phyloP scores from a whole-genome alignment of 1,140 invertebrate genomes.

The Drosophila nebulosa region DNA sequence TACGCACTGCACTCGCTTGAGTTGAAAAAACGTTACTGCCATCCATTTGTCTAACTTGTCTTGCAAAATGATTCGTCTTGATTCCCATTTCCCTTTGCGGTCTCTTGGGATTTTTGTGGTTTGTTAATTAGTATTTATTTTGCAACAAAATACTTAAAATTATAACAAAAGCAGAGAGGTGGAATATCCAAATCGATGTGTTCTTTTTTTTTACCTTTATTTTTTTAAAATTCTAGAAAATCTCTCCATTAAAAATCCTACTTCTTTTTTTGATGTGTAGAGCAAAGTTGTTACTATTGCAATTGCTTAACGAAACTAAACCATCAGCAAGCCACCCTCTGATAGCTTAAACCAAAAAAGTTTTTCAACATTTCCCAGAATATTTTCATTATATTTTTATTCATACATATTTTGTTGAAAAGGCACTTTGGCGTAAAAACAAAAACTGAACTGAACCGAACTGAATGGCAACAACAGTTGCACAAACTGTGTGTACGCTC shows the following conservation, averaged over 20 bases:
- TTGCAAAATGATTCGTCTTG: constrained; percentile 12
- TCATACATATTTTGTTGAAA: constrained; percentile 28
- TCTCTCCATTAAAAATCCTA: too few relatives aligned
- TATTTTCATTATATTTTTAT: constrained; percentile 34
- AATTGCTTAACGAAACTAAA: not conserved
- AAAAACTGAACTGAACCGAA: constrained; percentile 45
- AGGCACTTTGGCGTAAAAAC: constrained; percentile 45
- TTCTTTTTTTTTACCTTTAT: too few relatives aligned
- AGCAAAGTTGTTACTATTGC: not conserved
- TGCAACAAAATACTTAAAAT: too few relatives aligned
- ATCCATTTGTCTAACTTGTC: constrained; percentile 41
- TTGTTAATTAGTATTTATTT: constrained; percentile 11
- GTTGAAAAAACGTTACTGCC: constrained; percentile 20
- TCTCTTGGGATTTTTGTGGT: too few relatives aligned
- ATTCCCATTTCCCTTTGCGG: not conserved
- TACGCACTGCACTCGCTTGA: constrained; percentile 12
- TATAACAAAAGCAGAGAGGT: too few relatives aligned
- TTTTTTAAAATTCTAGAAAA: too few relatives aligned
- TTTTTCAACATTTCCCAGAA: constrained; percentile 8
- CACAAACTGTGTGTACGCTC: constrained; percentile 27
- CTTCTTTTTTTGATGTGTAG: too few relatives aligned
- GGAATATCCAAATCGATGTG: too few relatives aligned
- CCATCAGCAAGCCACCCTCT: not conserved
- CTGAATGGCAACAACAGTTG: constrained; percentile 64
- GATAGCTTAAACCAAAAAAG: not conserved